A percentile compares a stretch with the other conserved stretches of the same genome.
Evolutionary conservation across 2,113 vertebrate genomes (phyloP).

Genomic region (Carettochelys insculpta): DNA sequence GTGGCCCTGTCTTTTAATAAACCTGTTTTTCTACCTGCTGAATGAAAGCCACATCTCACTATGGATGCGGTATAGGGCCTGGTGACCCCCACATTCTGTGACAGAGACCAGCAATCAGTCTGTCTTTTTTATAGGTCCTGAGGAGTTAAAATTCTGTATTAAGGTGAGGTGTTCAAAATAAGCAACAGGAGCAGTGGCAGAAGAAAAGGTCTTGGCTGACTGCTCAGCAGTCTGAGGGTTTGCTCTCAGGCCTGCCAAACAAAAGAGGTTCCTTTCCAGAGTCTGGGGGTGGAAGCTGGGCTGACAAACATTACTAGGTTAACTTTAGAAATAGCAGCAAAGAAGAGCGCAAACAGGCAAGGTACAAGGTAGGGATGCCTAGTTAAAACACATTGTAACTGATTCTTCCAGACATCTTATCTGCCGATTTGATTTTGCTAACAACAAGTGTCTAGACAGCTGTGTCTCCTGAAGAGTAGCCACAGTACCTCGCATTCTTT

Average conservation of each 20-base stretch:
- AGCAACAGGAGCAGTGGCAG: not conserved
- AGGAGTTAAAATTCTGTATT: not conserved
- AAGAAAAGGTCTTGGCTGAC: not conserved
- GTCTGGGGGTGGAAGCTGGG: not conserved
- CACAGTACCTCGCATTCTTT: not conserved
- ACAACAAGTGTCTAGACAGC: not conserved
- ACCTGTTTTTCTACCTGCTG: too few species aligned
- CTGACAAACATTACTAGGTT: not conserved
- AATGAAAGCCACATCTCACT: too few species aligned
- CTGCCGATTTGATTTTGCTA: not conserved
- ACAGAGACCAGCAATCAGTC: not conserved
- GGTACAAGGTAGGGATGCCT: too few species aligned
- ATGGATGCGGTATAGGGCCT: too few species aligned
- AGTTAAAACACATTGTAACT: not conserved
- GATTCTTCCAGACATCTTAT: not conserved
- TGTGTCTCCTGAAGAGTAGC: not conserved
- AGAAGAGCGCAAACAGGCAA: not conserved
- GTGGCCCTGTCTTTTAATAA: too few species aligned
- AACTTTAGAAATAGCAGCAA: not conserved
- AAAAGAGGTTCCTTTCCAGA: not conserved
- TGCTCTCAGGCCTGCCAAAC: not conserved
- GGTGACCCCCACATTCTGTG: too few species aligned
- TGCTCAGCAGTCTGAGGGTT: not conserved
- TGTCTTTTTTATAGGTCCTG: not conserved
- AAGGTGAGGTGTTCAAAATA: not conserved